Evolutionary conservation across 1,140 invertebrate species (phyloP), one percentile per base, ranked within the genome.

Genomic region (Brachionus rotundiformis): DNA sequence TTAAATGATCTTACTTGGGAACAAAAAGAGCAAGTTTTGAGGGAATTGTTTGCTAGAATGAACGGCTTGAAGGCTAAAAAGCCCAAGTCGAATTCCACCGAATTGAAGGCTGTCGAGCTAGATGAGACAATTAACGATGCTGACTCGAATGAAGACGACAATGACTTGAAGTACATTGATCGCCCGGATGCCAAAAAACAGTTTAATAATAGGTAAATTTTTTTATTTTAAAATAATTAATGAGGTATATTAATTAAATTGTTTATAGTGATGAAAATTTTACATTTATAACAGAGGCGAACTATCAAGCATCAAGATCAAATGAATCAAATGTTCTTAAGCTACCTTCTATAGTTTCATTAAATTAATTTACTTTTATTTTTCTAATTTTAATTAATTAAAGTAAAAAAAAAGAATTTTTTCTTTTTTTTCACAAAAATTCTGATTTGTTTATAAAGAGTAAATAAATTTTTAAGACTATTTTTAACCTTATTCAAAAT

Each of bases 1-100:
- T 84, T 88, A 29, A 84, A 83, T 83, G 88, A 88, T 80, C 83
- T 88, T 16, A 88, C 87, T 3, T 88, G 87, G 88, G 88, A 88
- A 82, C 87, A 88, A 82, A 88, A 87, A 80, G 88, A 88, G 81
- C 68, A 84, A 47, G 86, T 88, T 1, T 81, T 88, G 16, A 82
- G 87, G 16, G 87, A 86, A 80, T 82, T 88, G 29, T 88, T 88
- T 85, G 85, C 85, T 16, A 85, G 85, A 76, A 88, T 88, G 86
- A 88, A 88, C 81, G 84, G 85, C 3, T 82, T 82, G 7, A 83
- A 59, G 27, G 77, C 36, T 16, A 59, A 65, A 44, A 59, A 83
- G 65, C 16, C 19, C 0, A 73, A 47, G n/a, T n/a, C 23, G n/a
- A 44, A 5, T 44, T 19, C 10, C 8, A 16, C 36, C n/a, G 39